A percentile compares a stretch with the other conserved stretches of the same genome.
Evolutionary conservation across 1,140 invertebrate genomes (phyloP).

Genomic region (Zaprionus gabonicus): DNA sequence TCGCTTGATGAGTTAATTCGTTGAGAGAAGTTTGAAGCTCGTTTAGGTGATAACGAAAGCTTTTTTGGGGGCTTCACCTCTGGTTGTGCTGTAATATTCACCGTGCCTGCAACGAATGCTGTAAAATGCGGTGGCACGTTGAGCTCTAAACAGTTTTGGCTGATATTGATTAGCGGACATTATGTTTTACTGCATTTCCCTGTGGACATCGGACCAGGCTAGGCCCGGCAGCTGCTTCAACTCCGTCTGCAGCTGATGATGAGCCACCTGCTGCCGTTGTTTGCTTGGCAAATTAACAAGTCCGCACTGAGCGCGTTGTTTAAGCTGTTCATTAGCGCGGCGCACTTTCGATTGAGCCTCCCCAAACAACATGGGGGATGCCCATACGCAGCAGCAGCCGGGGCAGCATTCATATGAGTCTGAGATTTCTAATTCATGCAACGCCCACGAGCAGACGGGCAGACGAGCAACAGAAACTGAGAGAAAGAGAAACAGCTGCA

Average conservation of each 20-base stretch:
- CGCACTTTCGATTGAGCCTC: slow-evolving; percentile 23
- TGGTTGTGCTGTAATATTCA: not conserved
- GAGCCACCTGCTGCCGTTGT: slow-evolving; percentile 63
- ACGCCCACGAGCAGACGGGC: slow-evolving; percentile 21
- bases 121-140: slow-evolving; percentile 16
- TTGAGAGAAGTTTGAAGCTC: not conserved
- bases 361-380: not conserved
- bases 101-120: not conserved
- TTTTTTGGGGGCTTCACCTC: not conserved
- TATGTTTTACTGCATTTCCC: slow-evolving; percentile 45
- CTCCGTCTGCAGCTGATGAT: slow-evolving; percentile 35
- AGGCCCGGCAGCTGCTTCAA: not conserved
- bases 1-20: not conserved
- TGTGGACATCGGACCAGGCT: slow-evolving; percentile 25
- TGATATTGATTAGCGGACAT: slow-evolving; percentile 67
- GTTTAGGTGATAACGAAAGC: not conserved
- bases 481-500: slow-evolving; percentile 9
- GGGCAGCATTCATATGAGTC: slow-evolving; percentile 1
- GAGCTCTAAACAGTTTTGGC: slow-evolving; percentile 45
- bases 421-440: slow-evolving; percentile 30
- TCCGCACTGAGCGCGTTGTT: slow-evolving; percentile 60
- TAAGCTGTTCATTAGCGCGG: slow-evolving; percentile 52
- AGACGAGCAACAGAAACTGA: not conserved
- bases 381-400: not conserved
- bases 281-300: slow-evolving; percentile 55